phyloP scores from a whole-genome alignment of 2,888 invertebrate species.

The Lasioglossum lativentre region DNA sequence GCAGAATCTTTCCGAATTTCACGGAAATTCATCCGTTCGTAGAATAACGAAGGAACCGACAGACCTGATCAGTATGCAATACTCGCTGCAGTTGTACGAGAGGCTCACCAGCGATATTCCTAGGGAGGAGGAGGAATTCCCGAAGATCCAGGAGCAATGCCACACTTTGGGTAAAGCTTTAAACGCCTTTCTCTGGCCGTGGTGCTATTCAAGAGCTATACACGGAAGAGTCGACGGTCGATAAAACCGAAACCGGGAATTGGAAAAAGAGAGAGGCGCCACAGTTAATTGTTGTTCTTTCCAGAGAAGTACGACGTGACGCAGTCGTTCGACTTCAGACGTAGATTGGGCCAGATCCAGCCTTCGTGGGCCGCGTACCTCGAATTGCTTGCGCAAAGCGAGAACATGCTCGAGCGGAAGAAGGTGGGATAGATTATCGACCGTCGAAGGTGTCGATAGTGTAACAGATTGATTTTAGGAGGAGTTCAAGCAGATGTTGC shows the following conservation, averaged over 20 bases:
- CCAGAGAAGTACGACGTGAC: conserved; percentile 90
- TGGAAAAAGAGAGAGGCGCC: neutral
- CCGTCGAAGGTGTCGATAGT: neutral
- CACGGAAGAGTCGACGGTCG: neutral
- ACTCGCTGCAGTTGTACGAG: conserved; percentile 89
- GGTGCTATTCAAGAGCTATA: neutral
- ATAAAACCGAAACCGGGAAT: neutral
- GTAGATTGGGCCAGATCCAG: conserved; percentile 87
- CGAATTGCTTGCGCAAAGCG: conserved; percentile 89
- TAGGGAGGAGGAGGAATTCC: conserved; percentile 89
- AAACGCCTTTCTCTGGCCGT: conserved; percentile 45
- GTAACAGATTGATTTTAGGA: conserved; percentile 82
- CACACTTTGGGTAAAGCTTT: conserved; percentile 86
- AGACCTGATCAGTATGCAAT: conserved; percentile 90
- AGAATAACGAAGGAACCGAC: conserved; percentile 89
- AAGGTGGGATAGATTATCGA: conserved; percentile 84
- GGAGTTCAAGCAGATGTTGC: conserved; percentile 89
- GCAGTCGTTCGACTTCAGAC: conserved; percentile 87
- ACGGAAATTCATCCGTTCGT: conserved; percentile 68
- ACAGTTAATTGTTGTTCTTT: conserved; percentile 9
- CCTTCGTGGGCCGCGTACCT: conserved; percentile 90
- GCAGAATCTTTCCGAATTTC: conserved; percentile 43
- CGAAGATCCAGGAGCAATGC: conserved; percentile 91
- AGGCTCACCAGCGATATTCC: conserved; percentile 88
- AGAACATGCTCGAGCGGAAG: conserved; percentile 90